Evolutionary conservation across 2,888 invertebrate species (phyloP).

Genomic region (Meteorus colon): DNA sequence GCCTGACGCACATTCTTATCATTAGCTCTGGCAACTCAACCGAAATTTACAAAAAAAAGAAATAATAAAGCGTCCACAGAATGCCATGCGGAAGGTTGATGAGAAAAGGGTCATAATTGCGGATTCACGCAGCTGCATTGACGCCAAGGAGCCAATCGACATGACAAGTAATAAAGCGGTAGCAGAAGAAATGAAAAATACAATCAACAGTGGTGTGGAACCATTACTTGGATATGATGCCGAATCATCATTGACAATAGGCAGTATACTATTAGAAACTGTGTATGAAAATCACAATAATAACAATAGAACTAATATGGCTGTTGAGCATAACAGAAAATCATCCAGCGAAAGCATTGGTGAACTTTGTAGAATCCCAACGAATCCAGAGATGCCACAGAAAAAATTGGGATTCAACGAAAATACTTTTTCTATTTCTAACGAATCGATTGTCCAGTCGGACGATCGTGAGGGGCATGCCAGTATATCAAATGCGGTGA

Average conservation of each 20-base stretch:
- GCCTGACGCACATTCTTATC: not conserved
- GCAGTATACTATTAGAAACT: not conserved
- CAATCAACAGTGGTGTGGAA: not conserved
- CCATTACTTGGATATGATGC: conserved; percentile 23
- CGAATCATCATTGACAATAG: conserved; percentile 24
- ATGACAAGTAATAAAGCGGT: conserved; percentile 48
- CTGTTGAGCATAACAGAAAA: not conserved
- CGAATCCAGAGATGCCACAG: conserved; percentile 2
- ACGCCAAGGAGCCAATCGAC: conserved; percentile 60
- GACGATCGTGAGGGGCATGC: conserved; percentile 50
- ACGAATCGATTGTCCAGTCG: conserved; percentile 9
- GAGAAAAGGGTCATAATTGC: conserved; percentile 54
- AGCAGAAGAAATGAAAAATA: not conserved
- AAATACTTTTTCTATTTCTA: conserved; percentile 1
- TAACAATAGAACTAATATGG: not conserved
- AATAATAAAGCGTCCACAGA: conserved; percentile 42
- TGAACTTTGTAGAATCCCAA: not conserved
- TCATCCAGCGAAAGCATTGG: not conserved
- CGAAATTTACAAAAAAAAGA: conserved; percentile 23
- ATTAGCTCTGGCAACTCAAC: not conserved
- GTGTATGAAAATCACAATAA: not conserved
- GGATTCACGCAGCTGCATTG: conserved; percentile 56
- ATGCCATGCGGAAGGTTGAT: conserved; percentile 66
- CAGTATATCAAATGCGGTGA: conserved; percentile 67
- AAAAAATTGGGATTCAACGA: conserved; percentile 9